Evolutionary conservation across 1,140 invertebrate genomes (phyloP), one percentile per base, ranked within the genome.

Genomic region (Hestina assimilis): DNA sequence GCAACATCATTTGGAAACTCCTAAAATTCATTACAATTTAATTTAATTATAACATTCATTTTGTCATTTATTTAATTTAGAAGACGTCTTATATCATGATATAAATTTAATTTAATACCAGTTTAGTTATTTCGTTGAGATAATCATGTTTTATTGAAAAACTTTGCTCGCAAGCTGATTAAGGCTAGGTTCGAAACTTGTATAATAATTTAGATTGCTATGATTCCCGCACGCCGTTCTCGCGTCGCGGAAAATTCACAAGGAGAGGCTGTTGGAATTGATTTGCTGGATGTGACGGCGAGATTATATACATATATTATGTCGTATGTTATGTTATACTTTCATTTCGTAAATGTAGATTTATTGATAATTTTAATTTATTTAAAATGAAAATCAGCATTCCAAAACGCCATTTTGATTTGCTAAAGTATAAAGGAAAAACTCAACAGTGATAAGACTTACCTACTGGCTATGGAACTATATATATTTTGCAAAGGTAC

Each of bases 61-160:
- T n/a, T 17, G 19, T 8, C n/a, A n/a, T n/a, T n/a, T n/a, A n/a
- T 38, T 38, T 20, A 19, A 38, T 17, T 28, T n/a, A 9, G 8
- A 28, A 28, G 8, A n/a, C 33, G 15, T 38, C 33, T 38, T 9
- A 19, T 38, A 17, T 19, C 15, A n/a, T 11, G 33, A 19, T 15
- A 38, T 38, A 38, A 38, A 38, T 38, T 38, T 9, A 19, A 38
- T 38, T 38, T 38, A 38, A 38, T 19, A 38, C 7, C 33, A 21
- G 38, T 63, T 63, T 54, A 64, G 53, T 66, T 35, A 42, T 35
- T 58, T 47, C 54, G 29, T 38, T 48, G 33, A 74, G 78, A 82
- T 82, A 82, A 83, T 69, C 63, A 58, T 84, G 79, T 71, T 84
- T 82, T 84, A 84, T 84, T 81, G 81, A 79, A 84, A 84, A 84